A percentile compares a stretch with the other conserved stretches of the same genome.
These are phyloP conservation scores for Procambarus clarkii DNA, from an alignment of 1,140 invertebrate genomes.

Conservation along the genomic window DNA sequence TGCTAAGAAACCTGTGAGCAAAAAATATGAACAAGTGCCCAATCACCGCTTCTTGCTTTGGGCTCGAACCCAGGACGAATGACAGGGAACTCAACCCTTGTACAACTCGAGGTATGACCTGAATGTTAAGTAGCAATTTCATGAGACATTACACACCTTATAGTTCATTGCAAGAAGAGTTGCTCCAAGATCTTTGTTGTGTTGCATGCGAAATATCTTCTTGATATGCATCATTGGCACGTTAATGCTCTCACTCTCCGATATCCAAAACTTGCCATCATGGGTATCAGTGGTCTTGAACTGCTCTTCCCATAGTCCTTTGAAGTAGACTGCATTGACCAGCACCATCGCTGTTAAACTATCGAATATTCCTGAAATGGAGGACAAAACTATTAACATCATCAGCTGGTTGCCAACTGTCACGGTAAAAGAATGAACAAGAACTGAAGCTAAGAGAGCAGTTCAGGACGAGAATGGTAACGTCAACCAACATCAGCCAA, in stretches of 20 bases:
- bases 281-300: conserved; percentile 80
- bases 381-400: not conserved
- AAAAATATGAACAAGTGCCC: too few species aligned
- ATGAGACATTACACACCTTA: conserved; percentile 76
- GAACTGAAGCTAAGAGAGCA: too few species aligned
- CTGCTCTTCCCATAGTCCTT: conserved; percentile 85
- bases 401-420: too few species aligned
- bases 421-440: too few species aligned
- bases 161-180: conserved; percentile 85
- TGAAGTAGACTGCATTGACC: conserved; percentile 91
- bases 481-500: too few species aligned
- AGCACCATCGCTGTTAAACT: conserved; percentile 82
- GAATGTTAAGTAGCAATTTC: too few species aligned
- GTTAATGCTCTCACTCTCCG: conserved; percentile 77
- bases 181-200: conserved; percentile 77
- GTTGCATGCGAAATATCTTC: conserved; percentile 79
- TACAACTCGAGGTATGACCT: too few species aligned
- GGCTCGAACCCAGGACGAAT: too few species aligned
- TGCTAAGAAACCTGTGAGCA: too few species aligned
- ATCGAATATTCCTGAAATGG: conserved; percentile 72
- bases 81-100: too few species aligned
- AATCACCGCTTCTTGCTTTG: too few species aligned
- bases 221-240: conserved; percentile 83
- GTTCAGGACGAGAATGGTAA: too few species aligned
- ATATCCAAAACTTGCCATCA: conserved; percentile 78